Percentiles rank a stretch among this genome's conserved stretches.
Conservation (phyloP, 2,888 invertebrate species). For the Boloria selene region DNA sequence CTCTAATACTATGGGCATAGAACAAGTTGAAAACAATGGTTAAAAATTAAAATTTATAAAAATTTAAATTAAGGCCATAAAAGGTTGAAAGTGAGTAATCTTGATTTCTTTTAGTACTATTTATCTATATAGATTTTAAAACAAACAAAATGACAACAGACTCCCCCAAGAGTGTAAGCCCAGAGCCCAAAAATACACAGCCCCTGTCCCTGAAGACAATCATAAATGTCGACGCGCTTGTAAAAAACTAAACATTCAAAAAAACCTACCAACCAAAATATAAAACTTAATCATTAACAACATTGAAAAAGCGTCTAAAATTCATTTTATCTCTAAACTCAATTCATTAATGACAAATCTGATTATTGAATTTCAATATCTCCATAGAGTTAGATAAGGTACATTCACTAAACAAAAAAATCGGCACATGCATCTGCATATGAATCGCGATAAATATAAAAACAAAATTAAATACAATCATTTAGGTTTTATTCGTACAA, state of each 20-base stretch:
- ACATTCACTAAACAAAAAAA: slow-evolving; percentile 17
- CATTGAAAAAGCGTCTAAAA: slow-evolving; percentile 56
- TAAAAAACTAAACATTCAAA: slow-evolving; percentile 43
- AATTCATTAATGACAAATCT: slow-evolving; percentile 48
- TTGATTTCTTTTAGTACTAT: too few relatives aligned
- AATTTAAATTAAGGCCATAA: too few relatives aligned
- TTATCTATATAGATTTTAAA: too few relatives aligned
- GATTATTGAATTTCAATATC: slow-evolving; percentile 28
- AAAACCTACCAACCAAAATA: slow-evolving; percentile 45
- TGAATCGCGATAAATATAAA: slow-evolving; percentile 6
- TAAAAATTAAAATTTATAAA: too few relatives aligned
- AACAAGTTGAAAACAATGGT: too few relatives aligned
- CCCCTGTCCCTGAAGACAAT: background rate
- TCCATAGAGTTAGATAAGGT: slow-evolving; percentile 7
- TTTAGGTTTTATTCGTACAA: slow-evolving; percentile 18
- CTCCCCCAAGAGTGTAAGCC: too few relatives aligned
- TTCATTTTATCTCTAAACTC: slow-evolving; percentile 58
- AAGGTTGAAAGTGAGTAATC: too few relatives aligned
- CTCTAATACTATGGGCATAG: too few relatives aligned
- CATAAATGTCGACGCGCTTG: slow-evolving; percentile 37
- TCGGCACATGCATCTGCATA: slow-evolving; percentile 7
- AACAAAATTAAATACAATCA: slow-evolving; percentile 21
- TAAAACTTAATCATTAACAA: slow-evolving; percentile 60
- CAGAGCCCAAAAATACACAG: too few relatives aligned
- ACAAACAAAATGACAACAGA: too few relatives aligned